Conservation (phyloP, 2,888 invertebrate genomes). For the Corbicula japonica region DNA sequence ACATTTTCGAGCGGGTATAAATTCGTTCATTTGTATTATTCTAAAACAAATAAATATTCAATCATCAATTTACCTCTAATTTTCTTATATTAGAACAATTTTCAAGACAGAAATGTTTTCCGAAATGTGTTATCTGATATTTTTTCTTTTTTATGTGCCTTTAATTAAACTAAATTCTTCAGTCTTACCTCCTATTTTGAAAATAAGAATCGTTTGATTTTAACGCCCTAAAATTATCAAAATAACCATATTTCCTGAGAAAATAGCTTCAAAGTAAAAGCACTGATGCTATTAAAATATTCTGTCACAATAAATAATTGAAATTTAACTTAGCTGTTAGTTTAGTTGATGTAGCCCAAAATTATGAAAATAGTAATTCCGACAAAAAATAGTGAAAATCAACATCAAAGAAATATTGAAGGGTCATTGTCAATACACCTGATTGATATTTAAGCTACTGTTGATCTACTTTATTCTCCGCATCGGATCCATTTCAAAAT, state of each 20-base stretch:
- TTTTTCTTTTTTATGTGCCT: background rate
- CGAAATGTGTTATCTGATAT: no score
- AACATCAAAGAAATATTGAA: constrained; percentile 23
- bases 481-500: constrained; percentile 27
- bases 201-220: background rate
- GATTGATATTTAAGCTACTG: constrained; percentile 48
- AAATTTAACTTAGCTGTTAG: constrained; percentile 17
- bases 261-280: constrained; percentile 18
- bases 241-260: background rate
- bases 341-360: constrained; percentile 29
- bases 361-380: constrained; percentile 35
- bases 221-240: background rate
- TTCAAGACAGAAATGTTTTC: no score
- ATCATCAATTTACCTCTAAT: no score
- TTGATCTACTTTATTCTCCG: constrained; percentile 28
- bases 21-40: no score
- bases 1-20: no score
- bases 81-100: no score
- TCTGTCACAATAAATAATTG: constrained; percentile 23
- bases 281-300: background rate
- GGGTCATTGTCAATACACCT: background rate
- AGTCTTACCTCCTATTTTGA: background rate
- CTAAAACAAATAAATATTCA: no score
- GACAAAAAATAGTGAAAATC: no score
- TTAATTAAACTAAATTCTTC: background rate